Percentiles rank a stretch among this genome's conserved stretches.
Evolutionary conservation across 2,888 invertebrate species (phyloP).

Genomic region (Rutpela maculata): DNA sequence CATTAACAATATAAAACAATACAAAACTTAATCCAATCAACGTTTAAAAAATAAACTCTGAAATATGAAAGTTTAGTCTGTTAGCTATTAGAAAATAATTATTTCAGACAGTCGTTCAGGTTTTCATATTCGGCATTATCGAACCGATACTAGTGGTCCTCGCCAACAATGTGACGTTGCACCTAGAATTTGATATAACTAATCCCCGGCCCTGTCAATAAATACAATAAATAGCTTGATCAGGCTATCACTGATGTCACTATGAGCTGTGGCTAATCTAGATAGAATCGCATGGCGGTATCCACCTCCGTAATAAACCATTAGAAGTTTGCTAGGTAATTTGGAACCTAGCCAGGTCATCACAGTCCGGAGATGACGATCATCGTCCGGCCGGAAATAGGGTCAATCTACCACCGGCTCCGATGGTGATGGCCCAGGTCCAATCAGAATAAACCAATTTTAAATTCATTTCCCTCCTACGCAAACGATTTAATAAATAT

Average conservation of each 20-base stretch:
- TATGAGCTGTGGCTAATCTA: conserved; percentile 21
- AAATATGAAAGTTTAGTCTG: too few relatives aligned
- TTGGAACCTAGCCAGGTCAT: conserved; percentile 57
- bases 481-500: conserved; percentile 28
- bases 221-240: conserved; percentile 17
- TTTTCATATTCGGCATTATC: too few relatives aligned
- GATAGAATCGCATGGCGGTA: background rate
- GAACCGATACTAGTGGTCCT: too few relatives aligned
- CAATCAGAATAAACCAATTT: conserved; percentile 46
- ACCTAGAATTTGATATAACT: conserved; percentile 5
- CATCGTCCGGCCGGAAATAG: conserved; percentile 58
- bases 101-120: too few relatives aligned
- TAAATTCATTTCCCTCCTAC: conserved; percentile 43
- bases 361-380: conserved; percentile 65
- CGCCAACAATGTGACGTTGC: too few relatives aligned
- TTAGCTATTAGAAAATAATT: too few relatives aligned
- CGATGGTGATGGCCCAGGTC: conserved; percentile 28
- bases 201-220: conserved; percentile 5
- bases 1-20: too few relatives aligned
- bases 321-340: conserved; percentile 41
- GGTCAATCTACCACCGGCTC: conserved; percentile 51
- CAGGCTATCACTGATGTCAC: conserved; percentile 1
- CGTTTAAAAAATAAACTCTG: too few relatives aligned
- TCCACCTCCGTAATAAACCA: conserved; percentile 26
- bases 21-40: too few relatives aligned